Evolutionary conservation across 2,797 vertebrate species (phyloP), one percentile per base, ranked within the genome.

Genomic region (Catamblyrhynchus diadema): DNA sequence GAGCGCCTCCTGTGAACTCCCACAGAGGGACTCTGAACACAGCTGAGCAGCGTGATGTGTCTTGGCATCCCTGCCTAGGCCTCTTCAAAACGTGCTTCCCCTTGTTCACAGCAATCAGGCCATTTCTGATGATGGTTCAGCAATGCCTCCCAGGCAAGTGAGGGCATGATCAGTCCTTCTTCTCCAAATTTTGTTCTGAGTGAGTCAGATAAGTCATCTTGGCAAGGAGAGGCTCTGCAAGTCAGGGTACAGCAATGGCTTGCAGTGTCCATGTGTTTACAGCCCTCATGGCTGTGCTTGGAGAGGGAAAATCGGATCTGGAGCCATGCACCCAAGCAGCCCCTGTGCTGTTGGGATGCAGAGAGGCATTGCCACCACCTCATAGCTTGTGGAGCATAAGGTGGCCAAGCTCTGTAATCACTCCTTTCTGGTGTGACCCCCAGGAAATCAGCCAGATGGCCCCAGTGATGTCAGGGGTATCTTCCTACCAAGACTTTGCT

Each of bases 41-140:
- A 62, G 67, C 88, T 48, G 83, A 94, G 78, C 77, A 84, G 86
- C 8, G 10, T 96, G 92, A 96, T 95, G 2, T 23, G 53, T 95
- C 88, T 92, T 95, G 95, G 95, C 95, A 97, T 93, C 92, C 90
- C 92, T 92, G 90, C 88, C 81, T 70, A 79, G 92, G 86, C 90
- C 90, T 77, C 94, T 94, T 95, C 92, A 94, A 88, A 92, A 94
- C 92, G 88, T 92, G 67, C 94, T 95, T 95, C 90, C 77, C 86
- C 96, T 93, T 96, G 96, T 94, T 95, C 86, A 75, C 4, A 91
- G 90, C 91, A 96, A 96, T 96, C 91, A 95, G 93, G 88, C 90
- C 92, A 86, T 90, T 93, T 50, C 90, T 6, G 33, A 80, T 95
- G 96, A 97, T 92, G 95, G 92, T 78, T 97, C 94, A 86, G 93